These are phyloP conservation scores for Poeciliopsis presidionis DNA, from an alignment of 2,797 vertebrate genomes.

Conservation along the genomic window DNA sequence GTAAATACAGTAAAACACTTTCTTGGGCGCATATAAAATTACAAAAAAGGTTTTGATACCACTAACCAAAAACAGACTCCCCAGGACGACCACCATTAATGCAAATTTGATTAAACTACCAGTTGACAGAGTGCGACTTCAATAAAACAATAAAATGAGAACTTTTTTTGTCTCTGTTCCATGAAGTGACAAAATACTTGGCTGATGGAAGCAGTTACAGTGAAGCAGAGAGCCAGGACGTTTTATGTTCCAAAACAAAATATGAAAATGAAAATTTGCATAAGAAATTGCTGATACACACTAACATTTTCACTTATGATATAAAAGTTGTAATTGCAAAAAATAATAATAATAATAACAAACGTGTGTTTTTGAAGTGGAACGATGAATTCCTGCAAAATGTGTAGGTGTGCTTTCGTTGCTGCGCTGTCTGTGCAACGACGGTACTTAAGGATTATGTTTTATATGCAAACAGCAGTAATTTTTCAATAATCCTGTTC, in stretches of 20 bases:
- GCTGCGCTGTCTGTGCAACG: background rate
- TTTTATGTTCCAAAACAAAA: constrained; percentile 24
- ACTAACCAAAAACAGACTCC: constrained; percentile 25
- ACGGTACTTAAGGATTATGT: background rate
- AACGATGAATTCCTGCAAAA: background rate
- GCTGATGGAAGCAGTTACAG: constrained; percentile 25
- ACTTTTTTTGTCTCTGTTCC: constrained; percentile 37
- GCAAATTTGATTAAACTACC: constrained; percentile 44
- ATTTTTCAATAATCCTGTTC: background rate
- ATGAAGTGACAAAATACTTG: constrained; percentile 49
- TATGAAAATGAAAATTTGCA: background rate
- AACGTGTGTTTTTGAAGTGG: background rate
- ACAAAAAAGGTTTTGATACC: constrained; percentile 6
- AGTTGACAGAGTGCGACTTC: constrained; percentile 38
- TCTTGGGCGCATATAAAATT: constrained; percentile 1
- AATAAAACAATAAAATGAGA: constrained; percentile 39
- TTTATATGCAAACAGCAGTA: background rate
- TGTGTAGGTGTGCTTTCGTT: background rate
- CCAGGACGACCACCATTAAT: constrained; percentile 22
- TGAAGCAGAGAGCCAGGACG: constrained; percentile 5
- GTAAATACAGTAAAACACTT: constrained; percentile 2
- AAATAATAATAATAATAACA: background rate
- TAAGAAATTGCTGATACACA: background rate
- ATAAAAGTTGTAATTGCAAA: background rate
- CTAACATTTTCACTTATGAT: background rate